Conservation (phyloP, 2,888 invertebrate genomes). For the Priocnemis perturbator region DNA sequence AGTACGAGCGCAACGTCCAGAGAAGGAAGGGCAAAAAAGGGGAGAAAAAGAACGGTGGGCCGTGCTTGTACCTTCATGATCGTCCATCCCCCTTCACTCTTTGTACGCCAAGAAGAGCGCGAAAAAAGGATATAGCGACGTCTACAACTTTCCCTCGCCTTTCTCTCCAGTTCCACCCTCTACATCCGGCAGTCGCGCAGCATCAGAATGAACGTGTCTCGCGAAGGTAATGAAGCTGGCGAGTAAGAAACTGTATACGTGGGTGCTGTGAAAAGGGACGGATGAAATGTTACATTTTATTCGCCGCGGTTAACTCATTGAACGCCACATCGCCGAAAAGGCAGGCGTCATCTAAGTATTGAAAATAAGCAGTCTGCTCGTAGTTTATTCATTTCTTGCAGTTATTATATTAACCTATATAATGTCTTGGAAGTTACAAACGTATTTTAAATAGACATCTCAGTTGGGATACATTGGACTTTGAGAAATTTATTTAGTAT, state of each 20-base stretch:
- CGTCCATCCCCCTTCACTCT: slow-evolving; percentile 13
- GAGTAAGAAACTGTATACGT: slow-evolving; percentile 28
- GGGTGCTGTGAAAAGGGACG: no score
- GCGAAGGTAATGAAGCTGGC: slow-evolving; percentile 58
- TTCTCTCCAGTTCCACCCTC: slow-evolving; percentile 23
- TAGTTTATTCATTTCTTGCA: no score
- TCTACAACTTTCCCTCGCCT: slow-evolving; percentile 28
- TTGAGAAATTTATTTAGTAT: no score
- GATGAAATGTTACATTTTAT: no score
- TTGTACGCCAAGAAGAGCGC: slow-evolving; percentile 1
- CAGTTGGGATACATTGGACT: no score
- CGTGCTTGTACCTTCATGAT: slow-evolving; percentile 8
- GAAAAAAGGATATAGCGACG: slow-evolving; percentile 5
- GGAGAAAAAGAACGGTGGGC: slow-evolving; percentile 1
- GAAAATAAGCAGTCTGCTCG: no score
- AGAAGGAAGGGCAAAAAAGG: slow-evolving; percentile 14
- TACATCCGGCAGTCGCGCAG: slow-evolving; percentile 50
- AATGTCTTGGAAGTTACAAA: no score
- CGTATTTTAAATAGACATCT: no score
- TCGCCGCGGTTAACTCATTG: no score
- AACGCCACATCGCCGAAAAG: no score
- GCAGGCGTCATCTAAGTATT: no score
- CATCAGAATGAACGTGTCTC: slow-evolving; percentile 53
- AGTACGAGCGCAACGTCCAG: background rate
- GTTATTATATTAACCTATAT: no score